These are phyloP conservation scores for Darwinula stevensoni DNA, from an alignment of 2,888 invertebrate genomes.

Conservation along the genomic window DNA sequence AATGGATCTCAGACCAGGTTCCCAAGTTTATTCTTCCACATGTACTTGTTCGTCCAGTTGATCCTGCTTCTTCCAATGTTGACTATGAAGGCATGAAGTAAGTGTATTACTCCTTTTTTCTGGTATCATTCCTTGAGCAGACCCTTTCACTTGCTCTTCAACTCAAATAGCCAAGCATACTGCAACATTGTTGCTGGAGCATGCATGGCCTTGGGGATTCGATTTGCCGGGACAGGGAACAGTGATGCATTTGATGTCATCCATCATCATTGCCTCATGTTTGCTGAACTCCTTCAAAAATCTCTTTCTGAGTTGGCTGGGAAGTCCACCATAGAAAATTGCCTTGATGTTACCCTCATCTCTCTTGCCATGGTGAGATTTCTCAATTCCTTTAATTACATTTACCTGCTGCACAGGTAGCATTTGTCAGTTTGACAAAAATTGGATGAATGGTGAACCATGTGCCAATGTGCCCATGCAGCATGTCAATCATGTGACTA, in stretches of 20 bases:
- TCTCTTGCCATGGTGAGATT: slow-evolving; percentile 57
- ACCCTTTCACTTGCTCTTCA: not conserved
- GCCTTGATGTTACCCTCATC: slow-evolving; percentile 48
- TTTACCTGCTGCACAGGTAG: no score
- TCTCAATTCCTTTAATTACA: no score
- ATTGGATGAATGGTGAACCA: no score
- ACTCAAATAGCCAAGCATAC: slow-evolving; percentile 82
- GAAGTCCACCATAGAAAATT: slow-evolving; percentile 60
- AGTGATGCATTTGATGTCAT: slow-evolving; percentile 45
- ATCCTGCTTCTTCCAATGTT: slow-evolving; percentile 21
- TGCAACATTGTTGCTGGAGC: slow-evolving; percentile 86
- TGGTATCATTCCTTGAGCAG: slow-evolving; percentile 9
- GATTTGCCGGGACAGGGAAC: slow-evolving; percentile 74
- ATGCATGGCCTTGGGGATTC: slow-evolving; percentile 68
- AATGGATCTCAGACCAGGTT: slow-evolving; percentile 59
- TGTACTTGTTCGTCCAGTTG: not conserved
- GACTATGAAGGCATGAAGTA: slow-evolving; percentile 84
- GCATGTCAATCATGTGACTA: no score
- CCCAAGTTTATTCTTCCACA: slow-evolving; percentile 28
- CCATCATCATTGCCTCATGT: slow-evolving; percentile 35
- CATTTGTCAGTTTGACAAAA: no score
- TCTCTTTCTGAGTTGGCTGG: slow-evolving; percentile 62
- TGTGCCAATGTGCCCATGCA: no score
- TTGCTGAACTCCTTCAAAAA: slow-evolving; percentile 32
- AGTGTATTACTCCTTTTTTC: slow-evolving; percentile 13